phyloP scores from a whole-genome alignment of 1,140 invertebrate species.

The Drosophila cardini region DNA sequence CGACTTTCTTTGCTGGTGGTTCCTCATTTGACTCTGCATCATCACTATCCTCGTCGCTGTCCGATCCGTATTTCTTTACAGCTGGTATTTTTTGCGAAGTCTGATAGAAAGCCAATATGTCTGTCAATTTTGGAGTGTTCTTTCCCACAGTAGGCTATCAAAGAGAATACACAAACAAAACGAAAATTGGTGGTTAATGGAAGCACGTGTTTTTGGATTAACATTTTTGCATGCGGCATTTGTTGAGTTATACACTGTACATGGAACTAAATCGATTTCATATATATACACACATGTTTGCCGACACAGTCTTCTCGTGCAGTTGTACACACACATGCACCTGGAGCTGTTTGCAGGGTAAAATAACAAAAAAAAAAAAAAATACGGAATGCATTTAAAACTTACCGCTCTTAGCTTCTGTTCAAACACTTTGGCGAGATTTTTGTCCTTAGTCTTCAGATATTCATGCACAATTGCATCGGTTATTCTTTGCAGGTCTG shows the following conservation, averaged over 20 bases:
- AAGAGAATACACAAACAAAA: neutral
- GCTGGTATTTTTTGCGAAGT: constrained; percentile 85
- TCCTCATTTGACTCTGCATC: constrained; percentile 41
- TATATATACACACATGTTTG: neutral
- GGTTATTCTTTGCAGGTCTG: constrained; percentile 49
- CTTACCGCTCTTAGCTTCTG: constrained; percentile 88
- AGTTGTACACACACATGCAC: neutral
- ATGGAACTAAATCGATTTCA: constrained; percentile 2
- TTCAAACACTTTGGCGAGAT: constrained; percentile 86
- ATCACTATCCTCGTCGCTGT: constrained; percentile 52
- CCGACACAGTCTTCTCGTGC: neutral
- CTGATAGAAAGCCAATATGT: constrained; percentile 85
- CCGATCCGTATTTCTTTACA: constrained; percentile 42
- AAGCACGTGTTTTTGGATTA: constrained; percentile 59
- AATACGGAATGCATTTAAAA: constrained; percentile 29
- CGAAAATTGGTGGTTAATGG: constrained; percentile 56
- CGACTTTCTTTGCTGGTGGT: neutral
- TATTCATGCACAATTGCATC: constrained; percentile 86
- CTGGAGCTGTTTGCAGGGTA: constrained; percentile 2
- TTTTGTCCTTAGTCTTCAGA: constrained; percentile 86
- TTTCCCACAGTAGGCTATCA: constrained; percentile 84
- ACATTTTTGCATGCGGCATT: neutral
- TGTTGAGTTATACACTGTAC: neutral
- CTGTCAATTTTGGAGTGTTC: constrained; percentile 85
- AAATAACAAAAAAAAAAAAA: constrained; percentile 4